Conservation (phyloP, 2,888 invertebrate species). For the Panopea generosa region DNA sequence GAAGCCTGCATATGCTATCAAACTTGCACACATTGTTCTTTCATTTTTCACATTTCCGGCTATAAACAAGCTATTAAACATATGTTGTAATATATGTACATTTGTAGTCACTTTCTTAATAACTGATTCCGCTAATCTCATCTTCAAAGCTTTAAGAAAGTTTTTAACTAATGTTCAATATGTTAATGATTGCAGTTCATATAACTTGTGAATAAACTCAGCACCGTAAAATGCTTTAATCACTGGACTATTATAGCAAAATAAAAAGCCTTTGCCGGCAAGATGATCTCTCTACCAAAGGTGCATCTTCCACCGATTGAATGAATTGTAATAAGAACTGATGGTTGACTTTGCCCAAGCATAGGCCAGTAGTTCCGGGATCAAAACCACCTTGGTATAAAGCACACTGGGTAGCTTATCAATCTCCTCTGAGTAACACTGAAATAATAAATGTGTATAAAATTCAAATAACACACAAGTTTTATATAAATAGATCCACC, state of each 20-base stretch:
- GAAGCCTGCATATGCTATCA: constrained; percentile 28
- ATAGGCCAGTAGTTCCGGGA: no score
- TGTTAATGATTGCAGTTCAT: not conserved
- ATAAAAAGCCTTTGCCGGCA: not conserved
- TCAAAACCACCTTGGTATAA: no score
- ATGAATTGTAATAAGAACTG: no score
- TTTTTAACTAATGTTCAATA: constrained; percentile 11
- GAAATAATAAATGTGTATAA: no score
- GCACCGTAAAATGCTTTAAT: constrained; percentile 11
- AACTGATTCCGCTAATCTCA: constrained; percentile 16
- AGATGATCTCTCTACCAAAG: not conserved
- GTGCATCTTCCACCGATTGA: no score
- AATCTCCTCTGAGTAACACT: no score
- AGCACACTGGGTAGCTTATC: no score
- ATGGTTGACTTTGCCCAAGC: no score
- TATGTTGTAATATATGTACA: constrained; percentile 2
- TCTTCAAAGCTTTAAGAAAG: constrained; percentile 35
- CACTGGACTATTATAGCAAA: constrained; percentile 7
- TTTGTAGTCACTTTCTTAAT: constrained; percentile 38
- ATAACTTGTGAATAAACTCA: not conserved
- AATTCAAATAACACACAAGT: no score
- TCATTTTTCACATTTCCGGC: constrained; percentile 14
- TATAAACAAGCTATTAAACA: constrained; percentile 2
- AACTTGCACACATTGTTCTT: constrained; percentile 15
- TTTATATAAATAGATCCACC: no score